Conservation (phyloP, 2,888 invertebrate genomes). For the Eucera pruinosa region DNA sequence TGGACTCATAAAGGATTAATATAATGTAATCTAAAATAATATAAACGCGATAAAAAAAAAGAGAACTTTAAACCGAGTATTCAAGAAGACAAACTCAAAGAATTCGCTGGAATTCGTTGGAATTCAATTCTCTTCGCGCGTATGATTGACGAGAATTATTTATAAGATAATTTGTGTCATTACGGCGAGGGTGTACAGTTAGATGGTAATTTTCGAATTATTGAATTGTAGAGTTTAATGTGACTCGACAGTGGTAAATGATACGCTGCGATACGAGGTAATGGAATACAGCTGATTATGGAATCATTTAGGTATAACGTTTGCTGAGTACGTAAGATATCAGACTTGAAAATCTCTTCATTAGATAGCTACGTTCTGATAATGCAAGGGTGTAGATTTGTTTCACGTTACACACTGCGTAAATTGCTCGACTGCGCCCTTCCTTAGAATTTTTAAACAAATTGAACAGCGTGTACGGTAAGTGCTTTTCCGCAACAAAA, state of each 20-base stretch:
- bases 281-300: slow-evolving; percentile 8
- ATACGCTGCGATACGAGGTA: neutral
- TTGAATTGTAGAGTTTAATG: neutral
- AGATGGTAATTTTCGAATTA: neutral
- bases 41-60: no score
- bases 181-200: neutral
- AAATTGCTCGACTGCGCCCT: no score
- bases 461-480: neutral
- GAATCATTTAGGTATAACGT: neutral
- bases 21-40: no score
- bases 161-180: neutral
- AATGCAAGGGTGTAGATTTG: neutral
- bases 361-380: no score
- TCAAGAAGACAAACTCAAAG: no score
- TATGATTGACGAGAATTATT: neutral
- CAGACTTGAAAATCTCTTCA: neutral
- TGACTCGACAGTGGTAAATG: neutral
- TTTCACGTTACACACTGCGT: no score
- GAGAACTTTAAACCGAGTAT: no score
- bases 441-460: neutral
- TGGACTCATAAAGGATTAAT: no score
- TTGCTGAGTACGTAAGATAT: neutral
- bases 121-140: no score
- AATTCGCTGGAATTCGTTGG: no score
- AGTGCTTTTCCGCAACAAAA: no score